Conservation (phyloP, 2,888 invertebrate genomes). For the Scelioninae gen. 2 region DNA sequence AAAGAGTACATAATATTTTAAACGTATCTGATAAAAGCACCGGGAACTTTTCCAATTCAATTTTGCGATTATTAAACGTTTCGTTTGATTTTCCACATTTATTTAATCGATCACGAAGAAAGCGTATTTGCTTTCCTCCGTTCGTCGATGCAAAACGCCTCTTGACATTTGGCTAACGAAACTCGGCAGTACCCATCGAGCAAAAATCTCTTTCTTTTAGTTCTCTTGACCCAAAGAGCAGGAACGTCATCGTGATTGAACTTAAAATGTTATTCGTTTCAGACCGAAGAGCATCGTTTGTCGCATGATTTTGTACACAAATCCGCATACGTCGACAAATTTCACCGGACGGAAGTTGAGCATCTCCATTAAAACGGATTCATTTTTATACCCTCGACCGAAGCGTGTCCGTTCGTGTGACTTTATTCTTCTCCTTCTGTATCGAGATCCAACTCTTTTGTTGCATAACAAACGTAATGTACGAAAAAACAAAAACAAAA, state of each 20-base stretch:
- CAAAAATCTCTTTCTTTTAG: constrained; percentile 51
- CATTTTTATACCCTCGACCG: too few relatives aligned
- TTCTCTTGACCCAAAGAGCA: constrained; percentile 45
- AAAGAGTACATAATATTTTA: not conserved
- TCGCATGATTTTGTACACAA: constrained; percentile 37
- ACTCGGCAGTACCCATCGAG: constrained; percentile 33
- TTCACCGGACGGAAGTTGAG: too few relatives aligned
- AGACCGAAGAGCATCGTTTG: constrained; percentile 25
- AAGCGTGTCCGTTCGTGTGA: too few relatives aligned
- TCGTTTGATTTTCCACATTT: constrained; percentile 15
- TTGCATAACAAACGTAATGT: too few relatives aligned
- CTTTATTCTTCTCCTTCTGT: too few relatives aligned
- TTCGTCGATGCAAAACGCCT: constrained; percentile 19
- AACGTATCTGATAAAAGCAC: not conserved
- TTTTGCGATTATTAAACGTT: constrained; percentile 7
- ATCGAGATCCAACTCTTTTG: too few relatives aligned
- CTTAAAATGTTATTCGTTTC: constrained; percentile 39
- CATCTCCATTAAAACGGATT: too few relatives aligned
- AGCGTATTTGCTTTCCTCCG: constrained; percentile 32
- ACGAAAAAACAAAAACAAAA: too few relatives aligned
- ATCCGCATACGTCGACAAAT: not conserved
- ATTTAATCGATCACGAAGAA: constrained; percentile 29
- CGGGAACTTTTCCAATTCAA: not conserved
- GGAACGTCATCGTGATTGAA: constrained; percentile 35
- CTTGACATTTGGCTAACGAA: constrained; percentile 52